Base-by-base conservation (phyloP, 2,888 invertebrate species). In the Acronicta leporina region DNA sequence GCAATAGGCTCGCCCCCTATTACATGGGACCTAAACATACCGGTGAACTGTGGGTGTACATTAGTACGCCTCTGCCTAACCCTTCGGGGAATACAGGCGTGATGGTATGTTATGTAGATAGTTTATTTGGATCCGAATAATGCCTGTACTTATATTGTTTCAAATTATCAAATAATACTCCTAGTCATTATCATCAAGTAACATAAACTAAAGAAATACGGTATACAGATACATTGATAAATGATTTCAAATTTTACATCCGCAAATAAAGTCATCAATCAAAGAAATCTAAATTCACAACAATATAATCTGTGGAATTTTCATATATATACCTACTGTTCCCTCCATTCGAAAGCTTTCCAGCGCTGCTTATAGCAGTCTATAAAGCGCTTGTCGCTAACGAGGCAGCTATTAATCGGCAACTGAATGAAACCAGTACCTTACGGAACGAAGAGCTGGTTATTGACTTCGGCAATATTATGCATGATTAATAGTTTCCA, bases 401-500 rank as follows among this genome's bases (percentile, higher is more conserved):
- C 59, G 55, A 68, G 51, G 45, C 46, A 46, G 44, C 60, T 42
- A 65, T 76, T 68, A 69, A 74, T 68, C 62, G 59, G 42, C 68
- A 66, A 73, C 45, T 57, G 50, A 68, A 44, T 72, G 45, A 52
- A 60, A 69, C 55, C 43, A 71, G 48, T 62, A 41, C 45, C 53
- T 72, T 67, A 65, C 50, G 54, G 75, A 62, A 76, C 67, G 57
- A 67, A 64, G 56, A 65, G 55, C 46, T 63, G 50, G 59, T 46
- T 64, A 72, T 69, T 69, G 67, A 68, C 46, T 51, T 42, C 49
- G 35, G 25, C 51, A 16, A 69, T 62, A 58, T 67, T 63, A 55
- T 57, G 49, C 59, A 67, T 75, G 73, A 78, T 78, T 63, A 78
- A 73, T 78, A 63, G 69, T 68, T 75, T 65, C 67, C 45, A 49